Percentiles rank a stretch among this genome's conserved stretches.
Conservation (phyloP, 2,113 vertebrate genomes). For the Callipepla squamata region DNA sequence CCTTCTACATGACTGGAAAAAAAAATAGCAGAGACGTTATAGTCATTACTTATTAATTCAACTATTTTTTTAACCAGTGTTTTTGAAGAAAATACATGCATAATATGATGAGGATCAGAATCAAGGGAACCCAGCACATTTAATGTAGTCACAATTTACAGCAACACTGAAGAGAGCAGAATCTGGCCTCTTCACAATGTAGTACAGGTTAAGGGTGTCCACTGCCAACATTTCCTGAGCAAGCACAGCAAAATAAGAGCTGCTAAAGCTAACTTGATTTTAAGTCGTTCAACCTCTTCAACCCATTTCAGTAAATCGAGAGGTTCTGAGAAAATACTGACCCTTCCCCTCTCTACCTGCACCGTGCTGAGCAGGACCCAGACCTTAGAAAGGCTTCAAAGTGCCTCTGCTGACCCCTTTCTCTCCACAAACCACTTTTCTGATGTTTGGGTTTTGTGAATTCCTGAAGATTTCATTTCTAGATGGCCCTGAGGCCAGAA, state of each 20-base stretch:
- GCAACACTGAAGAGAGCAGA: not conserved
- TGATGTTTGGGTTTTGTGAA: not conserved
- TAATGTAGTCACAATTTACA: not conserved
- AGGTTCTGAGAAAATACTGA: slow-evolving; percentile 34
- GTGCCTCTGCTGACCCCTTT: not conserved
- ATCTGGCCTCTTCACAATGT: not conserved
- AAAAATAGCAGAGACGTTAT: not conserved
- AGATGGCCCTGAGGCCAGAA: not conserved
- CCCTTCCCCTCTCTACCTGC: not conserved
- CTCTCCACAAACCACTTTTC: rapidly evolving
- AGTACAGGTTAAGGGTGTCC: not conserved
- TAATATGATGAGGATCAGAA: not conserved
- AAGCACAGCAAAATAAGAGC: not conserved
- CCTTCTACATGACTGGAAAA: not conserved
- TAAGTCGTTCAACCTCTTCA: slow-evolving; percentile 37
- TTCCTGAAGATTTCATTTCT: not conserved
- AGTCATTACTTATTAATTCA: not conserved
- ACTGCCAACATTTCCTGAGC: not conserved
- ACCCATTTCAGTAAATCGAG: slow-evolving; percentile 35
- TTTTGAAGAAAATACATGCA: not conserved
- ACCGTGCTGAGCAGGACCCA: not conserved
- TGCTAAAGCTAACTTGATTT: slow-evolving; percentile 38
- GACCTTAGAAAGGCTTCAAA: not conserved
- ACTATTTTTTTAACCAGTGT: not conserved
- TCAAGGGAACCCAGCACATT: not conserved